phyloP scores from a whole-genome alignment of 2,797 vertebrate genomes.

The Neosalanx taihuensis region DNA sequence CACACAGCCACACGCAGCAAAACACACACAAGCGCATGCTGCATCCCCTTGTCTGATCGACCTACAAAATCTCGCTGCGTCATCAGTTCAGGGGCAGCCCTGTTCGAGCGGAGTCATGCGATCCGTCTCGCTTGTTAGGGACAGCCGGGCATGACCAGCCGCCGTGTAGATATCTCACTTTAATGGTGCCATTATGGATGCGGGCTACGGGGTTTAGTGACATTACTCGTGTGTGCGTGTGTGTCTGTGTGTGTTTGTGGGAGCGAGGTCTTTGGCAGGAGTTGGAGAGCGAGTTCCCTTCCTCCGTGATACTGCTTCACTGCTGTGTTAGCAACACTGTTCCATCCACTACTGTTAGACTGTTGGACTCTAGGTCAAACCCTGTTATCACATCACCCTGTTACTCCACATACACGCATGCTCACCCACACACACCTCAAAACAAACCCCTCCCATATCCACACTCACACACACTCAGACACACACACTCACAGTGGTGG shows the following conservation, averaged over 20 bases:
- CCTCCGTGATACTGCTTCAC: too few relatives aligned
- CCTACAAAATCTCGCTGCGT: neutral
- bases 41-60: neutral
- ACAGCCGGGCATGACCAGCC: conserved; percentile 13
- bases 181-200: conserved; percentile 42
- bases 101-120: conserved; percentile 19
- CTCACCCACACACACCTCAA: neutral
- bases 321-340: too few relatives aligned
- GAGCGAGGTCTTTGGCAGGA: too few relatives aligned
- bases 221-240: conserved; percentile 7
- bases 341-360: too few relatives aligned
- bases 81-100: conserved; percentile 28
- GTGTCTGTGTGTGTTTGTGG: too few relatives aligned
- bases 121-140: conserved; percentile 39
- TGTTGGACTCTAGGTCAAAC: too few relatives aligned
- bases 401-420: neutral
- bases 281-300: too few relatives aligned
- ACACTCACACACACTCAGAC: neutral
- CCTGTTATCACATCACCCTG: neutral
- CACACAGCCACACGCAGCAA: neutral
- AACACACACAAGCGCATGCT: conserved; percentile 10
- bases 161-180: conserved; percentile 41
- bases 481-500: conserved; percentile 84
- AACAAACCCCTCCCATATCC: neutral
- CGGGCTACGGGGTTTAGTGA: conserved; percentile 29